These are phyloP conservation scores for Coracopsis vasa DNA, from an alignment of 2,113 vertebrate species.

Conservation along the genomic window DNA sequence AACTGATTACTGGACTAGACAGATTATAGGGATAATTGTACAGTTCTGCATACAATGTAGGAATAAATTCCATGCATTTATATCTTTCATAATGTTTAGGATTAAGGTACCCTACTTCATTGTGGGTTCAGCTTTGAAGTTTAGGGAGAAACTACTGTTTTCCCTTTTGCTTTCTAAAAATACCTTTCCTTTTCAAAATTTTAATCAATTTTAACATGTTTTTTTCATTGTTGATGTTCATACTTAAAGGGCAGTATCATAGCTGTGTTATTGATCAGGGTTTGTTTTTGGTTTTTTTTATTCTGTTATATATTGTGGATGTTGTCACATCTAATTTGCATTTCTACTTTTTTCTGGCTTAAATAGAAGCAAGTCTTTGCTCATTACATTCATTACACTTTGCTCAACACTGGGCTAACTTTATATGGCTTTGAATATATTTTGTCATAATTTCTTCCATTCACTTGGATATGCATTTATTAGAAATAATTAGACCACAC, in stretches of 20 bases:
- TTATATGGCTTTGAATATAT: background rate
- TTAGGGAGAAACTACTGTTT: background rate
- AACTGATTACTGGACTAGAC: background rate
- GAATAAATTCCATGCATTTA: background rate
- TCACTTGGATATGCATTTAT: conserved; percentile 28
- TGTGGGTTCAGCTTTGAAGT: background rate
- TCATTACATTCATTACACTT: conserved; percentile 21
- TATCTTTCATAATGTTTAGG: background rate
- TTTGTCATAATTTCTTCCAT: conserved; percentile 36
- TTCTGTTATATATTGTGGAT: background rate
- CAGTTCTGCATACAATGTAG: background rate
- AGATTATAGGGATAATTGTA: background rate
- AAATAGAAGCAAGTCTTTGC: background rate
- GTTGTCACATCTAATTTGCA: background rate
- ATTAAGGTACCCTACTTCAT: background rate
- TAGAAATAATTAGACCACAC: background rate
- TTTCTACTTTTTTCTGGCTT: conserved; percentile 30
- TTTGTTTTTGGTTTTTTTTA: background rate
- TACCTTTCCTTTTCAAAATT: background rate
- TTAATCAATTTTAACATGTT: background rate
- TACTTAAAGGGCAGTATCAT: background rate
- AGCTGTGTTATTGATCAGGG: background rate
- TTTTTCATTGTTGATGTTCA: background rate
- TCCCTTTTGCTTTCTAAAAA: background rate
- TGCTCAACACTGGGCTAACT: background rate